Evolutionary conservation across 1,140 invertebrate species (phyloP).

Genomic region (Meteorus sp.): DNA sequence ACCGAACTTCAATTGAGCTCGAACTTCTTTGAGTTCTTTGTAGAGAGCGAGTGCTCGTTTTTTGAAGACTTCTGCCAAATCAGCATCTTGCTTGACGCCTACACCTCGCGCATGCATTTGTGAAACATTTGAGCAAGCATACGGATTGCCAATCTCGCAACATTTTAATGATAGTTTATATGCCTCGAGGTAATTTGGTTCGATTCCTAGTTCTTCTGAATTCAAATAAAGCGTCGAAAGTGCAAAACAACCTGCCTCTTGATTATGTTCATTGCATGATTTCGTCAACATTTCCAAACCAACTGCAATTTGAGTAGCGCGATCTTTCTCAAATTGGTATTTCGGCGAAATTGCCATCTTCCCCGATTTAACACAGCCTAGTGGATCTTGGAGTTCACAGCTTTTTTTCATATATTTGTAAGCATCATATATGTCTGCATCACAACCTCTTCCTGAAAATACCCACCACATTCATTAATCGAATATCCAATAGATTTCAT

Average conservation of each 20-base stretch:
- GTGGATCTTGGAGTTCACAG: constrained; percentile 70
- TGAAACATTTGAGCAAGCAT: constrained; percentile 84
- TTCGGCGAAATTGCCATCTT: constrained; percentile 64
- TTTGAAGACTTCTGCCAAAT: constrained; percentile 73
- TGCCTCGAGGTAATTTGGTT: constrained; percentile 74
- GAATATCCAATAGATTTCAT: no score
- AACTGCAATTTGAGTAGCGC: constrained; percentile 36
- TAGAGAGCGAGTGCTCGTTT: constrained; percentile 70
- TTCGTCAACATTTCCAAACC: constrained; percentile 71
- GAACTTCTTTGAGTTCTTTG: constrained; percentile 64
- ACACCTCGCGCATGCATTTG: constrained; percentile 78
- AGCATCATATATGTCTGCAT: constrained; percentile 44
- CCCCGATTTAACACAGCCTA: constrained; percentile 76
- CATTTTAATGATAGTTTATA: constrained; percentile 74
- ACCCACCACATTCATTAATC: no score
- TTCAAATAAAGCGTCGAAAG: constrained; percentile 76
- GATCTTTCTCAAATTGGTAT: constrained; percentile 58
- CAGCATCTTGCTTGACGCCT: constrained; percentile 71
- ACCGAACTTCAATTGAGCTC: constrained; percentile 67
- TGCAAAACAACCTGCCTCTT: constrained; percentile 76
- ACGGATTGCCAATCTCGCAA: constrained; percentile 80
- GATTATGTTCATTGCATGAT: constrained; percentile 69
- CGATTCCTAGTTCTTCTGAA: constrained; percentile 68
- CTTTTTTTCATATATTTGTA: constrained; percentile 78
- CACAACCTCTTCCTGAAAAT: constrained; percentile 45